These are phyloP conservation scores for Philopotamus ludificatus DNA, from an alignment of 1,140 invertebrate genomes.

Conservation along the genomic window DNA sequence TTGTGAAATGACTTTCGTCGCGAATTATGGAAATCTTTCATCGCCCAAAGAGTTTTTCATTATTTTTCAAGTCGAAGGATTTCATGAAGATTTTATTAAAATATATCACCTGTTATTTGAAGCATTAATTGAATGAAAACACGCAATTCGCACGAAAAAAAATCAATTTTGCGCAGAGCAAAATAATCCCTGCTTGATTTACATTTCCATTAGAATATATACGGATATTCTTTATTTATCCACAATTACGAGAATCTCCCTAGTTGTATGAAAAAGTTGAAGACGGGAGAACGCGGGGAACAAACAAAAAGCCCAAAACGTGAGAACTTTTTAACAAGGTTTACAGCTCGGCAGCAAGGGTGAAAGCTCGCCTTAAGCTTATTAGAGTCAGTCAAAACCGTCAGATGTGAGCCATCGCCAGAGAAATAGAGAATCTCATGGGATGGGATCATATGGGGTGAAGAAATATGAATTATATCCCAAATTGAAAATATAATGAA, in stretches of 20 bases:
- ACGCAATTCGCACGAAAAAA: no score
- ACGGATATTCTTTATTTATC: background rate
- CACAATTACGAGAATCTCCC: no score
- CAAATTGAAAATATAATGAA: no score
- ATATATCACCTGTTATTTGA: conserved; percentile 27
- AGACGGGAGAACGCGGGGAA: conserved; percentile 12
- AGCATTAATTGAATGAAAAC: no score
- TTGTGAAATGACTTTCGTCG: conserved; percentile 18
- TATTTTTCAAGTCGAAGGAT: conserved; percentile 27
- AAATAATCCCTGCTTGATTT: background rate
- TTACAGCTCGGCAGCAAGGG: background rate
- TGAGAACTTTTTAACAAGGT: conserved; percentile 21
- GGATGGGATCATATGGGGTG: no score
- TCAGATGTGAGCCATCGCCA: background rate
- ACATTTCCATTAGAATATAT: background rate
- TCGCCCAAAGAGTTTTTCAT: conserved; percentile 27
- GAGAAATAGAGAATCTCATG: background rate
- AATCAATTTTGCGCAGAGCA: conserved; percentile 8
- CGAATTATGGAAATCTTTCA: conserved; percentile 34
- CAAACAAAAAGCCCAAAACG: conserved; percentile 13
- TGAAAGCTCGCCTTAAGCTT: conserved; percentile 13
- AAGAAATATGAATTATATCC: no score
- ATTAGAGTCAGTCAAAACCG: conserved; percentile 3
- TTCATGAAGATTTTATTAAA: conserved; percentile 36
- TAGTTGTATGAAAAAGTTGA: conserved; percentile 10